Conservation (phyloP, 2,797 vertebrate species). For the Leptodactylus fallax region DNA sequence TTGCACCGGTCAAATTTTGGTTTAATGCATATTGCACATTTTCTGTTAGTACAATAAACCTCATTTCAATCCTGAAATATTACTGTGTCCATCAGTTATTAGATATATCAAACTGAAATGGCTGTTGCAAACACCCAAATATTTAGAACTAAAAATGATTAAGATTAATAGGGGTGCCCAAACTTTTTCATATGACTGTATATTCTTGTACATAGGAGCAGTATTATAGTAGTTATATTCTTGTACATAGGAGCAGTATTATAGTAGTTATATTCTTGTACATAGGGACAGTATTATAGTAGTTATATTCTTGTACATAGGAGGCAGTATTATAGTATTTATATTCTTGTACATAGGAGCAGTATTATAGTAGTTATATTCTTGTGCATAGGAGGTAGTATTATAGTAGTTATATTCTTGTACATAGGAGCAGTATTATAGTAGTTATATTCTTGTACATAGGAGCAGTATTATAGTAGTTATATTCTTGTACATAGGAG, state of each 20-base stretch:
- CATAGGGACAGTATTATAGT: not conserved
- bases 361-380: not conserved
- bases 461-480: slow-evolving; percentile 9
- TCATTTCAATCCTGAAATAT: too few species aligned
- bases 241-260: not conserved
- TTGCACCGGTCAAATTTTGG: too few species aligned
- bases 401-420: slow-evolving; percentile 1
- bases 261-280: slow-evolving; percentile 5
- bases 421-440: not conserved
- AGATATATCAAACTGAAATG: too few species aligned
- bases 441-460: slow-evolving; percentile 9
- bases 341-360: not conserved
- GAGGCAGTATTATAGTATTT: slow-evolving; percentile 12
- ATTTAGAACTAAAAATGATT: too few species aligned
- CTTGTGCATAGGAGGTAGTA: not conserved
- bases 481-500: slow-evolving; percentile 1
- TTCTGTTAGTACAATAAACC: too few species aligned
- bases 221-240: not conserved
- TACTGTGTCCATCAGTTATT: too few species aligned
- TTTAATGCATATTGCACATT: too few species aligned
- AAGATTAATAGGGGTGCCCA: too few species aligned
- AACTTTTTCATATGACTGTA: too few species aligned
- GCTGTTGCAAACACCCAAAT: too few species aligned
- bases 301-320: slow-evolving; percentile 2
- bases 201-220: not conserved